phyloP scores from a whole-genome alignment of 2,797 vertebrate species.

The Notamacropus eugenii region DNA sequence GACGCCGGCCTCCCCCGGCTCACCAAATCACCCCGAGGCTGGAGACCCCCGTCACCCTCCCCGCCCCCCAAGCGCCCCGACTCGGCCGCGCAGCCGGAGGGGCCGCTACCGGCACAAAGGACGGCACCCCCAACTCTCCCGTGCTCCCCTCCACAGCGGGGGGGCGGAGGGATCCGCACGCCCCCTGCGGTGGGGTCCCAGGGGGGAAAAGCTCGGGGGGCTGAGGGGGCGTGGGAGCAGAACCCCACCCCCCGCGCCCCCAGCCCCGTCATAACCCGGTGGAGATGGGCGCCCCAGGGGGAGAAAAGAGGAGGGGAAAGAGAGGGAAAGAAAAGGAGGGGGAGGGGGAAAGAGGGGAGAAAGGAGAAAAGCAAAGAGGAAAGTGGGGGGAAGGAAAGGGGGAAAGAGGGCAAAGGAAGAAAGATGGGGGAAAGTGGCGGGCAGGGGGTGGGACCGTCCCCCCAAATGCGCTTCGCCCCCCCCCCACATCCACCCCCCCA shows the following conservation, averaged over 20 bases:
- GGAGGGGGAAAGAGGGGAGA: neutral
- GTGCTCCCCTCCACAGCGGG: neutral
- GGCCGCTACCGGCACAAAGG: neutral
- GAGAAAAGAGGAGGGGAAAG: neutral
- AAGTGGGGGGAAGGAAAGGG: neutral
- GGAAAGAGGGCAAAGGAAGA: neutral
- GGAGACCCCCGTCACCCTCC: neutral
- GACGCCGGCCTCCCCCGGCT: constrained; percentile 15
- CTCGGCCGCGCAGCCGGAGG: neutral
- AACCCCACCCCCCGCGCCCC: neutral
- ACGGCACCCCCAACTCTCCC: constrained; percentile 38
- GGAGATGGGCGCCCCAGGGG: neutral
- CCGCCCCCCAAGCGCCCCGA: neutral
- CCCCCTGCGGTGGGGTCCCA: neutral
- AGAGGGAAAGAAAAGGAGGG: neutral
- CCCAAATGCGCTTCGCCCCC: neutral
- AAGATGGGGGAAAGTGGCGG: neutral
- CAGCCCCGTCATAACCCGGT: neutral
- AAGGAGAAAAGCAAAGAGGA: no score
- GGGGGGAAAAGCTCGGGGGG: neutral
- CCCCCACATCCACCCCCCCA: neutral
- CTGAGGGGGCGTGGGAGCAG: neutral
- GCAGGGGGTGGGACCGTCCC: neutral
- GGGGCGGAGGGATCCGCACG: neutral
- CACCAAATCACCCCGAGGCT: neutral